Percentiles rank a stretch among this genome's conserved stretches.
These are phyloP conservation scores for human DNA, from an alignment of 2,113 vertebrate genomes.

Conservation along the genomic window GRCh38 chrX:32109001-32109500, in stretches of 20 bases:
- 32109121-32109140: neutral
- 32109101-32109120: neutral
- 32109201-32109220: neutral
- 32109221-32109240: neutral
- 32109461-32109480: constrained; percentile 61
- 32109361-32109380: neutral
- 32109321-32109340: neutral
- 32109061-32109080: neutral
- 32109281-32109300: neutral
- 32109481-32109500: constrained; percentile 36
- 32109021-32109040: neutral
- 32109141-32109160: neutral
- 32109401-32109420: neutral
- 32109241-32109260: neutral
- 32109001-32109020: neutral
- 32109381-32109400: neutral
- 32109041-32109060: neutral
- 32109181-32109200: neutral
- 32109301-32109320: neutral
- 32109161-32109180: neutral
- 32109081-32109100: neutral
- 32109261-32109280: neutral
- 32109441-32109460: constrained; percentile 44
- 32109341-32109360: neutral
- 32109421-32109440: constrained; percentile 32